A percentile compares a stretch with the other conserved stretches of the same genome.
phyloP scores from a whole-genome alignment of 2,888 invertebrate genomes.

The Ariolimax columbianus region DNA sequence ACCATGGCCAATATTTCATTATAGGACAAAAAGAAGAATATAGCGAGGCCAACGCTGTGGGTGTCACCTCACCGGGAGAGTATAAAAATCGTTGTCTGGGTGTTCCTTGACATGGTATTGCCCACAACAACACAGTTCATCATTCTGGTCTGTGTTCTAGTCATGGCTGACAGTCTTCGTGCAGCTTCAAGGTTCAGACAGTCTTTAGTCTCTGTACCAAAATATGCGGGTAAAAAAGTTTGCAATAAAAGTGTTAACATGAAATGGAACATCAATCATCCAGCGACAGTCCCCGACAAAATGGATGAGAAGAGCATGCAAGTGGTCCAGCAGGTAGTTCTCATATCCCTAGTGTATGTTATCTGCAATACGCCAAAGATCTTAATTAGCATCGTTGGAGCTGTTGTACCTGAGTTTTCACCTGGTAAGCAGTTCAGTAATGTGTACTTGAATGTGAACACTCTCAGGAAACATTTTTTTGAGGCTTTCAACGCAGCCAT shows the following conservation, averaged over 20 bases:
- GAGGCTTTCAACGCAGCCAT: conserved; percentile 17
- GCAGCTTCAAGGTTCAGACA: background rate
- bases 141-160: conserved; percentile 12
- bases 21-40: background rate
- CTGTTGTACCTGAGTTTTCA: background rate
- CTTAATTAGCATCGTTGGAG: background rate
- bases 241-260: background rate
- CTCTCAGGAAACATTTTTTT: conserved; percentile 7
- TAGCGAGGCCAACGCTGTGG: background rate
- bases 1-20: background rate
- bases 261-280: background rate
- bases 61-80: background rate
- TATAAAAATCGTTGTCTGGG: conserved; percentile 2
- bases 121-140: background rate
- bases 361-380: conserved; percentile 21
- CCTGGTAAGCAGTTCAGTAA: conserved; percentile 15
- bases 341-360: background rate
- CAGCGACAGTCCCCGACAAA: background rate
- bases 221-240: background rate
- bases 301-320: background rate
- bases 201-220: background rate
- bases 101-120: background rate
- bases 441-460: background rate
- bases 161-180: conserved; percentile 16
- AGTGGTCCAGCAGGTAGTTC: conserved; percentile 23